Evolutionary conservation across 1,140 invertebrate genomes (phyloP), one percentile per base, ranked within the genome.

Genomic region (Hycleus cichorii): DNA sequence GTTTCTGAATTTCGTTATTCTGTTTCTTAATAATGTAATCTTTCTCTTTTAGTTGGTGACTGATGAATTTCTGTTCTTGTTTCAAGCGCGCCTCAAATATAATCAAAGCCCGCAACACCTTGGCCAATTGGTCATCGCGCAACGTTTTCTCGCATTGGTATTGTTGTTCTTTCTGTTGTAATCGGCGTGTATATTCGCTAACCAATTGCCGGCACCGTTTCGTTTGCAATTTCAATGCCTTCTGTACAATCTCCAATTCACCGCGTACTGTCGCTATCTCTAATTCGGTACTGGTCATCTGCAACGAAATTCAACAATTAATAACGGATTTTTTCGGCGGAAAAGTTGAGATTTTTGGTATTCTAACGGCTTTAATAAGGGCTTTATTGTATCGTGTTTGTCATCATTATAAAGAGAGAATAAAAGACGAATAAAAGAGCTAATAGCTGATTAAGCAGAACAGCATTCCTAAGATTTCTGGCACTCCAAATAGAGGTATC

Each of bases 41-140:
- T 67, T 87, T 87, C 64, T 86, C 84, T 40, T 79, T 77, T 2
- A 90, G 75, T 49, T 84, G 78, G 42, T 81, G 80, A 39, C 80
- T 78, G 42, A 90, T 87, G 60, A 80, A 81, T 64, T 85, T 84
- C 66, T 89, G 86, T 69, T 90, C 87, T 65, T 84, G 80, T n/a
- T 82, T 80, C 2, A 89, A 72, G n/a, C 84, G 75, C 0, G 85
- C 83, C 67, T 90, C 86, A 10, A 89, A 78, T 12, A 85, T 77
- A 8, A 88, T 76, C 25, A 90, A 70, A 1, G 86, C 84, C 9
- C 85, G 77, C 3, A 89, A 73, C 10, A 88, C 81, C 51, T 82
- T 77, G 1, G 83, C 81, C 3, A 88, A 76, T 67, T 86, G 85
- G 62, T 83, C 81, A 68, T 87, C 84, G 10, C 83, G 76, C 2